phyloP scores from a whole-genome alignment of 2,797 vertebrate genomes.

The Periophthalmus magnuspinnatus region DNA sequence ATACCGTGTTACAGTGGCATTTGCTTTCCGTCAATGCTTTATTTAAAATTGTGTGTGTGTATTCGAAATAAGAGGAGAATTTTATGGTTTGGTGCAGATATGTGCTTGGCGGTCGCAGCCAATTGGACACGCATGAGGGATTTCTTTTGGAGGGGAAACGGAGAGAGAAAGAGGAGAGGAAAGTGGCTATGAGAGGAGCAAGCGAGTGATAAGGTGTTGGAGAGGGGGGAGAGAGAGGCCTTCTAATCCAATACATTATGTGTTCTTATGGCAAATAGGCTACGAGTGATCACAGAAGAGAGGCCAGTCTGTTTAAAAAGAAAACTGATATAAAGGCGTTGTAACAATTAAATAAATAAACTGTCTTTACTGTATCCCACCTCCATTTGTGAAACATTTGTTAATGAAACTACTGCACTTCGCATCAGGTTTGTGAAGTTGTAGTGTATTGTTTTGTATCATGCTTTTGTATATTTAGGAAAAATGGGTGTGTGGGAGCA shows the following conservation, averaged over 20 bases:
- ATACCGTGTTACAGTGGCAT: conserved; percentile 59
- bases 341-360: neutral
- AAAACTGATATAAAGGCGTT: conserved; percentile 39
- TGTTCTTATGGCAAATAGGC: conserved; percentile 31
- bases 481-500: too few relatives aligned
- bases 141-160: conserved; percentile 53
- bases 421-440: too few relatives aligned
- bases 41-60: conserved; percentile 47
- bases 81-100: conserved; percentile 61
- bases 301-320: conserved; percentile 33
- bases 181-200: conserved; percentile 31
- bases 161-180: conserved; percentile 22
- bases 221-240: conserved; percentile 17
- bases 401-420: too few relatives aligned
- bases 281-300: conserved; percentile 26
- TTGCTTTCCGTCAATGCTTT: conserved; percentile 62
- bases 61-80: conserved; percentile 34
- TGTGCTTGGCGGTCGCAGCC: conserved; percentile 61
- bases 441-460: too few relatives aligned
- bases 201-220: conserved; percentile 23
- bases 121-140: conserved; percentile 73
- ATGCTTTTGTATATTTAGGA: too few relatives aligned
- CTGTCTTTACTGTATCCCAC: too few relatives aligned
- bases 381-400: too few relatives aligned
- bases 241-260: conserved; percentile 54